Conservation (phyloP, 2,888 invertebrate species). For the Aphidius colemani region DNA sequence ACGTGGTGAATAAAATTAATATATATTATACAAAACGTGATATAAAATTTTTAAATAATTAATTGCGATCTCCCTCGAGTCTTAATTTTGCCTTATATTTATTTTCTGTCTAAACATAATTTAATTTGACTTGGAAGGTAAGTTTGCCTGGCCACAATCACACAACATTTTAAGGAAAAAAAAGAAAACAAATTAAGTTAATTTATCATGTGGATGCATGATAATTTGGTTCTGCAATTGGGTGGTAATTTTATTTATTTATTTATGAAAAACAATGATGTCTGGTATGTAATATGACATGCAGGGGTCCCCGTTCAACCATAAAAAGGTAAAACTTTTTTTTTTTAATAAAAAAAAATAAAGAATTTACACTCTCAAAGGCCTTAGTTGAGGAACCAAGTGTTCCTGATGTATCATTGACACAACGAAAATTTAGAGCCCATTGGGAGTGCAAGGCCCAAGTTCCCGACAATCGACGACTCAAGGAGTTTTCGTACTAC, state of each 20-base stretch:
- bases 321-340: slow-evolving; percentile 39
- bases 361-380: slow-evolving; percentile 12
- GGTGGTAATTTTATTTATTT: slow-evolving; percentile 18
- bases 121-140: slow-evolving; percentile 11
- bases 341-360: slow-evolving; percentile 8
- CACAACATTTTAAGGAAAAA: slow-evolving; percentile 3
- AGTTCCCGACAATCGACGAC: slow-evolving; percentile 61
- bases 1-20: not conserved
- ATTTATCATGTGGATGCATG: not conserved
- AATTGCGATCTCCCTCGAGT: slow-evolving; percentile 30
- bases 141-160: slow-evolving; percentile 4
- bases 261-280: slow-evolving; percentile 49
- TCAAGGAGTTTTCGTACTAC: slow-evolving; percentile 49
- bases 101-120: not conserved
- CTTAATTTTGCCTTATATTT: slow-evolving; percentile 34
- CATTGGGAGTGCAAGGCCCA: slow-evolving; percentile 66
- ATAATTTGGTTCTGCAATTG: not conserved
- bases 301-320: slow-evolving; percentile 67
- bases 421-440: slow-evolving; percentile 59
- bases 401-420: slow-evolving; percentile 15
- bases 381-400: slow-evolving; percentile 18
- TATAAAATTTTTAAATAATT: slow-evolving; percentile 11
- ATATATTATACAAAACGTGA: slow-evolving; percentile 1
- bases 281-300: slow-evolving; percentile 57
- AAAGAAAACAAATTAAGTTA: not conserved